Evolutionary conservation across 2,113 vertebrate species (phyloP), one percentile per base, ranked within the genome.

Genomic region (Corydoras sp.): DNA sequence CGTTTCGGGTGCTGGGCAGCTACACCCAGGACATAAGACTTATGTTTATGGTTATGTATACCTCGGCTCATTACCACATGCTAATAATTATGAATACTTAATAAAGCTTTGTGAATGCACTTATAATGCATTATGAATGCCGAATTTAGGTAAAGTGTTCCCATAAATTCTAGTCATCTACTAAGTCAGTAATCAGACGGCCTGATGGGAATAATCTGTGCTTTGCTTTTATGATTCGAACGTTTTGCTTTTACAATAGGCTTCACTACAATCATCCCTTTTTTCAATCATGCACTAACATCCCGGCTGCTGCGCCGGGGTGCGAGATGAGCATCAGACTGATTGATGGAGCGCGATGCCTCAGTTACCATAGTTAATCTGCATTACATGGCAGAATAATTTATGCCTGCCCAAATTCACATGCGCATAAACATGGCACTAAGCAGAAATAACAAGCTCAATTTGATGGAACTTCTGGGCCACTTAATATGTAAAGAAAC

Each of bases 361-460:
- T 55, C 69, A 62, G 68, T 78, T 80, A 75, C 68, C 65, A 14
- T 13, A 54, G 68, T 35, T 79, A 76, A 81, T 78, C 73, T 80
- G 73, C 80, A 76, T 74, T 60, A 71, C 67, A 55, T 50, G 48
- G 56, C 48, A 49, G 79, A 81, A 79, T 79, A 75, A 79, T 73
- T 74, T 74, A 77, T 68, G 69, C 71, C 70, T 63, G 56, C 15
- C 3, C 53, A 50, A 74, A 74, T 74, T 76, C 68, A 76, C 71
- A 71, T 76, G 71, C 54, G 54, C 70, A 76, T 79, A 76, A 79
- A 73, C 62, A 67, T 51, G 29, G 61, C 50, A 11, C 76, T 77
- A 79, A 79, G 65, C 79, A 71, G 51, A 72, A 76, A 77, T 81
- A 77, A 81, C 75, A 80, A 82, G 76, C 76, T 79, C 65, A 66